A percentile compares a stretch with the other conserved stretches of the same genome.
phyloP scores from a whole-genome alignment of 2,888 invertebrate genomes.

The Drosophila ezoana region DNA sequence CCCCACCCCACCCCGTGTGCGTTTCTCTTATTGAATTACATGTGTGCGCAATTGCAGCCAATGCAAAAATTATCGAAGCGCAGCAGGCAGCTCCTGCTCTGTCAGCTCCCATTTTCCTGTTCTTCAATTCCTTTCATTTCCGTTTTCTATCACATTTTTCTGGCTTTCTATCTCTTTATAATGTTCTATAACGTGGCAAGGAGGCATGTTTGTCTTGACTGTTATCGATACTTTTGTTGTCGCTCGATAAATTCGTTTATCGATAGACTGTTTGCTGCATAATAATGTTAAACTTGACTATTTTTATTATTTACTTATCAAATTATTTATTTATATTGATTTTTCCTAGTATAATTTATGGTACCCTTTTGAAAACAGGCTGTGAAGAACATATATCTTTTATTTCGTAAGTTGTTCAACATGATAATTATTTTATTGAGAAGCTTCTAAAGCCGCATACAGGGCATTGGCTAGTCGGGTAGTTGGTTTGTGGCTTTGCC shows the following conservation, averaged over 20 bases:
- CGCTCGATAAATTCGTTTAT: no score
- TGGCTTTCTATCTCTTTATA: background rate
- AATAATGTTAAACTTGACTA: no score
- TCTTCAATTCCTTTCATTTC: slow-evolving; percentile 21
- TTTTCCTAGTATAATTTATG: no score
- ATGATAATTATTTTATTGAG: background rate
- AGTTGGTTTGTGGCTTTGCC: background rate
- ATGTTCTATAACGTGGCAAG: background rate
- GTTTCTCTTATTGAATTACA: slow-evolving; percentile 29
- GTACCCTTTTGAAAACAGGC: no score
- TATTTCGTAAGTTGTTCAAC: no score
- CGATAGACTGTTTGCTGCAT: no score
- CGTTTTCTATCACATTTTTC: background rate
- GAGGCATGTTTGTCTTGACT: no score
- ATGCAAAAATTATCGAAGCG: slow-evolving; percentile 54
- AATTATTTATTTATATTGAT: no score
- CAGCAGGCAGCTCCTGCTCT: slow-evolving; percentile 12
- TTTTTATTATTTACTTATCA: no score
- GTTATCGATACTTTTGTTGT: no score
- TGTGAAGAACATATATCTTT: no score
- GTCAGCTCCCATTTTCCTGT: slow-evolving; percentile 4
- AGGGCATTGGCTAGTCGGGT: slow-evolving; percentile 2
- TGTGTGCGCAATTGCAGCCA: slow-evolving; percentile 43
- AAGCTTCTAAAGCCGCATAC: background rate
- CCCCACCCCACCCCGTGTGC: background rate